Conservation (phyloP, 2,888 invertebrate species). For the Drepana falcataria region DNA sequence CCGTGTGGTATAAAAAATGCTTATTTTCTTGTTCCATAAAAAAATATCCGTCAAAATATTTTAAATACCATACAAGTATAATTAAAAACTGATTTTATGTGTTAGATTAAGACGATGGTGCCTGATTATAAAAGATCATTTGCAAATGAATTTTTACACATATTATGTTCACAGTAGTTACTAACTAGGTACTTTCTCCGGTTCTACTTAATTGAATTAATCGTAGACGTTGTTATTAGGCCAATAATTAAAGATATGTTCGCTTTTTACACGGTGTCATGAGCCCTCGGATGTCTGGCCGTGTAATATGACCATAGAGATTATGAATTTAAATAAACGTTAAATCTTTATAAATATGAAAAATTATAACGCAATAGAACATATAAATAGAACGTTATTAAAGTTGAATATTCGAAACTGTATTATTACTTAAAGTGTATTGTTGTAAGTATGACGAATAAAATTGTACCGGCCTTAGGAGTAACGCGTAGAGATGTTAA, state of each 20-base stretch:
- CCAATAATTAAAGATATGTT: not conserved
- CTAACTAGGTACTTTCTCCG: too few species aligned
- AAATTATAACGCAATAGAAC: conserved; percentile 55
- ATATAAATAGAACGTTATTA: conserved; percentile 17
- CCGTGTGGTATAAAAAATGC: too few species aligned
- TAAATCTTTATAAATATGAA: conserved; percentile 48
- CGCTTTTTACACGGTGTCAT: conserved; percentile 1
- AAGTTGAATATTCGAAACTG: conserved; percentile 66
- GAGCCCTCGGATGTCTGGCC: not conserved
- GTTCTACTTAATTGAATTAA: not conserved
- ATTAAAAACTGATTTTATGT: conserved; percentile 13
- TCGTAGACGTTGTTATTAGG: not conserved
- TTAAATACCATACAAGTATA: not conserved
- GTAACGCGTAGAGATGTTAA: conserved; percentile 61
- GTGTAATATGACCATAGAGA: too few species aligned
- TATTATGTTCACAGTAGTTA: conserved; percentile 23
- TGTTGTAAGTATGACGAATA: conserved; percentile 62
- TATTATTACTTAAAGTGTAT: conserved; percentile 69
- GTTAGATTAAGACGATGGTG: conserved; percentile 67
- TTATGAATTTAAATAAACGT: conserved; percentile 12
- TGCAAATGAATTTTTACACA: conserved; percentile 28
- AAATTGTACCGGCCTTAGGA: conserved; percentile 74
- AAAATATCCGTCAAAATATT: too few species aligned
- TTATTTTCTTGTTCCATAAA: too few species aligned
- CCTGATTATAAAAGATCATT: conserved; percentile 38